These are phyloP conservation scores for Octodon degus DNA, from an alignment of 2,113 vertebrate species.

Conservation along the genomic window DNA sequence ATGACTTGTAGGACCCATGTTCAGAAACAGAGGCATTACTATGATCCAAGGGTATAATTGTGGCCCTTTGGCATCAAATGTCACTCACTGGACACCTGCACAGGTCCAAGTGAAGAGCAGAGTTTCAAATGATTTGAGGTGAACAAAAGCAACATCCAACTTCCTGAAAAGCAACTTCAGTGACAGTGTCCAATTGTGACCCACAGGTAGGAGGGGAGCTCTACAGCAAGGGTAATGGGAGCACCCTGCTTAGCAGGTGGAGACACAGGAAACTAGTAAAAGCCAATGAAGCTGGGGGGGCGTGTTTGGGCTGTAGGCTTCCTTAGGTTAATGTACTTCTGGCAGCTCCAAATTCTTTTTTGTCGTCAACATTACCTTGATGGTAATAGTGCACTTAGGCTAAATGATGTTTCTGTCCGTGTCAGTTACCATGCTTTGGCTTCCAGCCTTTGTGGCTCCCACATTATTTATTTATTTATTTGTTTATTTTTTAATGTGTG, in stretches of 20 bases:
- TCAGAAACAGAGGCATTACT: neutral
- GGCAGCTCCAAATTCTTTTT: neutral
- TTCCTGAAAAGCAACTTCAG: neutral
- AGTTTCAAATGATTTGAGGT: neutral
- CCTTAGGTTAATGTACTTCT: neutral
- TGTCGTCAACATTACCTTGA: neutral
- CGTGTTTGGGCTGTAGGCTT: neutral
- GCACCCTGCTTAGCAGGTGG: neutral
- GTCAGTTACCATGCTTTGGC: neutral
- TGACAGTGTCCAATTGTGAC: neutral
- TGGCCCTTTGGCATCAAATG: neutral
- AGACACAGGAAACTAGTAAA: neutral
- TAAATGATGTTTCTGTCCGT: too few species aligned
- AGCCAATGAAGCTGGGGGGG: neutral
- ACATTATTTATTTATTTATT: neutral
- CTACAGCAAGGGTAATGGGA: neutral
- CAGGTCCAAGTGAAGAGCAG: neutral
- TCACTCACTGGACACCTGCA: neutral
- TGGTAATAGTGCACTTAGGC: too few species aligned
- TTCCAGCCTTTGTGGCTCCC: neutral
- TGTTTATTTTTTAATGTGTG: too few species aligned
- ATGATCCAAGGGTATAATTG: neutral
- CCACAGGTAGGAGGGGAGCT: neutral
- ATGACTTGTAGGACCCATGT: neutral
- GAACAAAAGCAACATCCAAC: neutral